These are phyloP conservation scores for Indri indri DNA, from an alignment of 2,113 vertebrate species.

Conservation along the genomic window DNA sequence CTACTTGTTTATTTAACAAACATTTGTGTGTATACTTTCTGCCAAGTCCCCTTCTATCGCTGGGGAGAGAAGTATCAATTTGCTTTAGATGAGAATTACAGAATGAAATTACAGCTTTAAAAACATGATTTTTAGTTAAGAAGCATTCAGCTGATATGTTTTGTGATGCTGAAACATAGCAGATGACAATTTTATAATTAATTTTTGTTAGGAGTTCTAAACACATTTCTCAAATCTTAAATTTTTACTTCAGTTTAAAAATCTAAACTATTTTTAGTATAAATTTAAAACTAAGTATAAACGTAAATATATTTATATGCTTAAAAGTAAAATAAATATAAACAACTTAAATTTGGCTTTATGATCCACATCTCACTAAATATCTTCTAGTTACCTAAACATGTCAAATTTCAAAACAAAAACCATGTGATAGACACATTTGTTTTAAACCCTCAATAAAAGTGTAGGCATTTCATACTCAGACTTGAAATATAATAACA, in stretches of 20 bases:
- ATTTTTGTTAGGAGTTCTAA: not conserved
- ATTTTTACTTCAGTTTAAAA: not conserved
- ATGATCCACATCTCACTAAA: not conserved
- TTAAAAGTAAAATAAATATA: not conserved
- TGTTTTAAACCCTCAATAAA: not conserved
- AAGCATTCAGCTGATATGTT: not conserved
- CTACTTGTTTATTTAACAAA: not conserved
- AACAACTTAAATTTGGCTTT: not conserved
- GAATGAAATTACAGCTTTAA: not conserved
- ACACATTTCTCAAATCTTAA: not conserved
- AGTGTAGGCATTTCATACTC: not conserved
- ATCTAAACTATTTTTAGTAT: not conserved
- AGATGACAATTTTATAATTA: not conserved
- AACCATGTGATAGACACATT: rapidly evolving
- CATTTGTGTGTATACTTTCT: not conserved
- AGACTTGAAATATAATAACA: not conserved
- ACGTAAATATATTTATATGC: not conserved
- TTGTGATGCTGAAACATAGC: not conserved
- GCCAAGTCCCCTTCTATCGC: not conserved
- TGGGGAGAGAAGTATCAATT: not conserved
- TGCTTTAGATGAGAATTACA: not conserved
- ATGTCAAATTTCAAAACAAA: not conserved
- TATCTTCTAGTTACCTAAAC: not conserved
- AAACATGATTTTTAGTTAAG: not conserved
- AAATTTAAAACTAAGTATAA: not conserved